phyloP scores from a whole-genome alignment of 2,113 vertebrate genomes.

The Aspiorhynchus laticeps region DNA sequence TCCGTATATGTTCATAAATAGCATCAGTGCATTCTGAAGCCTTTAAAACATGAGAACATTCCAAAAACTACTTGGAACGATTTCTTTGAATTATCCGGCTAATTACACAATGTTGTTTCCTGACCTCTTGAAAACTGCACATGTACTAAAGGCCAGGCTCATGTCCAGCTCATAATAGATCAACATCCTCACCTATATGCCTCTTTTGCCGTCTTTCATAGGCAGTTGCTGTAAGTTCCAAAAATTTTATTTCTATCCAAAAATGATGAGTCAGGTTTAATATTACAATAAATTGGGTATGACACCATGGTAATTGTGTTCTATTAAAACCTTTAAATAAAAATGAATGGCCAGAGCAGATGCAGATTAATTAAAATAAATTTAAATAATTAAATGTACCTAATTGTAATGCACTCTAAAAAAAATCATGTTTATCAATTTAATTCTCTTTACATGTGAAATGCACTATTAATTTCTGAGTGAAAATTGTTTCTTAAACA shows the following conservation, averaged over 20 bases:
- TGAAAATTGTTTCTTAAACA: no score
- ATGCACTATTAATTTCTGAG: no score
- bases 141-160: conserved; percentile 5
- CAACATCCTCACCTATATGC: not conserved
- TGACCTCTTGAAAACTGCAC: not conserved
- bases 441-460: no score
- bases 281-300: not conserved
- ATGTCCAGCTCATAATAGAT: not conserved
- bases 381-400: no score
- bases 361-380: no score
- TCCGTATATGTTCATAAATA: not conserved
- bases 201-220: not conserved
- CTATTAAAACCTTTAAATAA: not conserved
- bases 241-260: not conserved
- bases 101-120: not conserved
- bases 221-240: not conserved
- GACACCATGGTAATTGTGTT: not conserved
- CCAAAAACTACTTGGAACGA: not conserved
- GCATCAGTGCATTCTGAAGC: not conserved
- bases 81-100: not conserved
- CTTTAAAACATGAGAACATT: not conserved
- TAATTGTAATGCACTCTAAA: no score
- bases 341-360: no score
- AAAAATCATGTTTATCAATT: no score
- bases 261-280: not conserved